Percentiles rank a stretch among this genome's conserved stretches.
Evolutionary conservation across 2,888 invertebrate species (phyloP).

Genomic region (Galerucella calmariensis): DNA sequence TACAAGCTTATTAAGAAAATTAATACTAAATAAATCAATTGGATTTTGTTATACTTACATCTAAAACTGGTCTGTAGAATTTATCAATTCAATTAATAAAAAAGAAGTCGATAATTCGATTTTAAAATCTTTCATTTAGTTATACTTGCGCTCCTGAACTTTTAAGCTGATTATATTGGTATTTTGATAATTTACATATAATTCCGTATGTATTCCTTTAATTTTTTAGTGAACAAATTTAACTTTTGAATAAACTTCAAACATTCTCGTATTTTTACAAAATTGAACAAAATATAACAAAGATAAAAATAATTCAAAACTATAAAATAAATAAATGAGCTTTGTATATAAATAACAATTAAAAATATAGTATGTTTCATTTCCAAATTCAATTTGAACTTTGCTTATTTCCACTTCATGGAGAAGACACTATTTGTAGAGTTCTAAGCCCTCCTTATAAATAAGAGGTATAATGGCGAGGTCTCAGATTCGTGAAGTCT

Average conservation of each 20-base stretch:
- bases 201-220: not conserved
- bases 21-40: no score
- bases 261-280: slow-evolving; percentile 1
- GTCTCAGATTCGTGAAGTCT: no score
- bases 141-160: not conserved
- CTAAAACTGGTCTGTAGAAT: not conserved
- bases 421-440: no score
- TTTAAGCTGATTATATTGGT: not conserved
- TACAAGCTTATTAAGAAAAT: not conserved
- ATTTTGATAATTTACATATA: not conserved
- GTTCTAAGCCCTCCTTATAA: no score
- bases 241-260: slow-evolving; percentile 3
- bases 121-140: not conserved
- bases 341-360: slow-evolving; percentile 26
- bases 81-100: no score
- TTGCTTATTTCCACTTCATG: not conserved
- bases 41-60: not conserved
- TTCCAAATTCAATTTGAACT: slow-evolving; percentile 9
- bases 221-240: not conserved
- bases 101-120: no score
- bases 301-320: slow-evolving; percentile 31
- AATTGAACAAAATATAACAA: slow-evolving; percentile 16
- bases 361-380: slow-evolving; percentile 11
- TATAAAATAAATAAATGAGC: slow-evolving; percentile 26
- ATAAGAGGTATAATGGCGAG: no score